Evolutionary conservation across 2,113 vertebrate species (phyloP).

Genomic region (Syngnathus scovelli): DNA sequence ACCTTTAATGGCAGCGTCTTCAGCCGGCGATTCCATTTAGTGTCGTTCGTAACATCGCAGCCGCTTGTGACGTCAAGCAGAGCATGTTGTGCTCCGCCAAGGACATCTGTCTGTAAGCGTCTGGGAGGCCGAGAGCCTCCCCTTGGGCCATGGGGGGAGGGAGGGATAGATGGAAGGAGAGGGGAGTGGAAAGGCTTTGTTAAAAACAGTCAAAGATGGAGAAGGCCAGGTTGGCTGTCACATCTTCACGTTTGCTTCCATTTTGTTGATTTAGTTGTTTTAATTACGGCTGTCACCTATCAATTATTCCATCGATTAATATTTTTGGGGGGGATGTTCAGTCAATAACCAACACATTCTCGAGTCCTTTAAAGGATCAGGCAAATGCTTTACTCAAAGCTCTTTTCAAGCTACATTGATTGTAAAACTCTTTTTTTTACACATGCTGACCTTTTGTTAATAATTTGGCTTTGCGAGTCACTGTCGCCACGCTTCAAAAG

Average conservation of each 20-base stretch:
- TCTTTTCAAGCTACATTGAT: conserved; percentile 44
- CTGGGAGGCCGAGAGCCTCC: conserved; percentile 59
- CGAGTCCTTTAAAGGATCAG: neutral
- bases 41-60: conserved; percentile 49
- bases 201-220: conserved; percentile 63
- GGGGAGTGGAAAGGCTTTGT: conserved; percentile 60
- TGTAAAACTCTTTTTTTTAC: conserved; percentile 66
- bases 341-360: neutral
- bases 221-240: conserved; percentile 62
- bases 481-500: conserved; percentile 78
- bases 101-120: conserved; percentile 78
- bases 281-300: neutral
- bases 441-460: conserved; percentile 90
- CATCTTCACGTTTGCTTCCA: conserved; percentile 55
- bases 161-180: conserved; percentile 1
- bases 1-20: conserved; percentile 45
- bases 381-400: conserved; percentile 12
- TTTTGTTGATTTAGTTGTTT: neutral
- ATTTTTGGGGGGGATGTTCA: neutral
- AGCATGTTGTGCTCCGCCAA: conserved; percentile 68
- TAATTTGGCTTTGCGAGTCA: conserved; percentile 81
- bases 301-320: too few relatives aligned
- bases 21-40: conserved; percentile 39
- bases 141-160: conserved; percentile 40
- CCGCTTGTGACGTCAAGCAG: conserved; percentile 63